Evolutionary conservation across 2,888 invertebrate genomes (phyloP), one percentile per base, ranked within the genome.

Genomic region (Lutraria lutraria): DNA sequence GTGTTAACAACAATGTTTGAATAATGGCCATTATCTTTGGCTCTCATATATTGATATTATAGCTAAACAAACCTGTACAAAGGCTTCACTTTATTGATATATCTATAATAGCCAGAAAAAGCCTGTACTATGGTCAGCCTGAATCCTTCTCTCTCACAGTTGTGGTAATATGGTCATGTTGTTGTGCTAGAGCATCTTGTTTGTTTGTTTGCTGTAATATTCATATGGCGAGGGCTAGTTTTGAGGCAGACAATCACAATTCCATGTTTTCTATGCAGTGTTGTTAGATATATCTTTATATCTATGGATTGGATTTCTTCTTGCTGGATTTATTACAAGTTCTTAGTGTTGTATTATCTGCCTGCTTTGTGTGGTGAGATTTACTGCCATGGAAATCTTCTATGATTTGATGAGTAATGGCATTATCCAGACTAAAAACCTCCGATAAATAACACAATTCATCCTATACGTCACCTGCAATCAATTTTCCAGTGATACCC

Each of bases 401-500:
- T 68, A n/a, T 19, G 63, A 68, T 76, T 34, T 76, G 76, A 76
- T 76, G 76, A 76, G 76, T 31, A 16, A 76, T 76, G 76, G 29
- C 76, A 76, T 76, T 25, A 76, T 16, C 31, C 34, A 16, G 76
- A 19, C 31, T 76, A 76, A 76, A 76, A 76, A 31, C 34, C 31
- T 31, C 31, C 15, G 34, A 76, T 76, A 76, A 76, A 31, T 76
- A 34, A 34, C 76, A 34, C 34, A 76, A 76, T 76, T 76, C 76
- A 76, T 76, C 76, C 34, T 76, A 34, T 76, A 76, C 31, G 76
- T 76, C 76, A 76, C 34, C 29, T 76, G 76, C 34, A 76, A 76
- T 76, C 76, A 81, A 81, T 81, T 81, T 31, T 53, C 52, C 29
- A 25, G 34, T 21, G 53, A 53, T 54, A 84, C 29, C 72, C 53